Base-by-base conservation (phyloP, 2,797 vertebrate genomes). In the Coregonus sp. region DNA sequence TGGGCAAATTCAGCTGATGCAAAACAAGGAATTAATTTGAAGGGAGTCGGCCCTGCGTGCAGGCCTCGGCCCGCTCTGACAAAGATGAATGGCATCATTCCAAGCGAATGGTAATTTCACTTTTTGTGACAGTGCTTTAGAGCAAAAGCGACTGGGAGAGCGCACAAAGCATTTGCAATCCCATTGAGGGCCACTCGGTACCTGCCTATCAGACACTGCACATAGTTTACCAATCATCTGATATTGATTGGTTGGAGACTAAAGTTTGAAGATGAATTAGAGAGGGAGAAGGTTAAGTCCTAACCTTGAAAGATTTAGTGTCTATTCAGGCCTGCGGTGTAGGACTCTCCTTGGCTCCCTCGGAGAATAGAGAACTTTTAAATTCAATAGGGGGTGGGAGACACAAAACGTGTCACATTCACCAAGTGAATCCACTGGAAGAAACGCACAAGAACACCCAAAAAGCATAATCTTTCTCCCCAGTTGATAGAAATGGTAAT, bases 341-440 rank as follows among this genome's bases (percentile, higher is more conserved):
- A 95, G 94, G 95, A 96, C 96, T 96, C 96, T 98, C 96, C 96
- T 96, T 96, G 93, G 95, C 93, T 94, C 94, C 93, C 90, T 88
- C 76, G 3, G 80, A 92, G 93, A 94, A 95, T 96, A 95, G 94
- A 91, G 95, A 96, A 96, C 95, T 97, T 98, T 96, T 95, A 95
- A 92, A 93, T 97, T 98, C 96, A 98, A 96, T 96, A 95, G 95
- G 94, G 95, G 93, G 90, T 90, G 91, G 87, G 90, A 92, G 96
- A 97, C 97, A 99, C 97, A 99, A 98, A 97, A 98, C 96, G 96
- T 98, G 97, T 99, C 98, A 99, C 98, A 99, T 99, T 99, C 98
- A 99, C 95, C 96, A 95, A 98, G 98, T 99, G 98, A 99, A 99
- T 96, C 96, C 96, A 98, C 97, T 98, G 98, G 98, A 99, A 99